Percentiles rank a stretch among this genome's conserved stretches.
These are phyloP conservation scores for Eubasilissa regina DNA, from an alignment of 1,140 invertebrate species.

Conservation along the genomic window DNA sequence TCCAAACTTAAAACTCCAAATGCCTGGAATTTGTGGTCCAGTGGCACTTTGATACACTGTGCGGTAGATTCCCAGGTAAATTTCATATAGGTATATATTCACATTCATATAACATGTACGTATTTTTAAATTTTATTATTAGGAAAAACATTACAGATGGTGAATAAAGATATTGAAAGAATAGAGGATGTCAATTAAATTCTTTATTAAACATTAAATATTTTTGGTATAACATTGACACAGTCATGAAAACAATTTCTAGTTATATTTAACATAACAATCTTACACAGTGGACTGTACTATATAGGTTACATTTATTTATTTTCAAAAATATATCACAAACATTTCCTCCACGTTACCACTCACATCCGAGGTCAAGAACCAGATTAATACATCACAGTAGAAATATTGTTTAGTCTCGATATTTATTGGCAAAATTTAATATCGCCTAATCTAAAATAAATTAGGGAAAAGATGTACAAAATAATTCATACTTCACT, in stretches of 20 bases:
- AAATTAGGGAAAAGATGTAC: no score
- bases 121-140: no score
- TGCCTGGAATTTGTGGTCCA: no score
- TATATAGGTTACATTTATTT: constrained; percentile 8
- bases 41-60: no score
- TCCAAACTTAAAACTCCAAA: no score
- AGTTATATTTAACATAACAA: constrained; percentile 9
- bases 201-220: constrained; percentile 38
- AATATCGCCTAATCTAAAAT: no score
- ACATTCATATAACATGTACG: no score
- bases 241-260: constrained; percentile 10
- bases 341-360: background rate
- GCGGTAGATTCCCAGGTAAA: no score
- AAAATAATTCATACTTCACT: no score
- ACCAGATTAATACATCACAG: constrained; percentile 27
- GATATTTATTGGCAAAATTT: no score
- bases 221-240: constrained; percentile 44
- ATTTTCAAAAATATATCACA: constrained; percentile 37
- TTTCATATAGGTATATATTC: no score
- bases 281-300: constrained; percentile 15
- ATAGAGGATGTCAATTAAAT: constrained; percentile 17
- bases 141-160: background rate
- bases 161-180: background rate
- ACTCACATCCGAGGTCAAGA: background rate
- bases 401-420: background rate